Evolutionary conservation across 2,797 vertebrate species (phyloP), one percentile per base, ranked within the genome.

Genomic region (Pyrocephalus nanus): DNA sequence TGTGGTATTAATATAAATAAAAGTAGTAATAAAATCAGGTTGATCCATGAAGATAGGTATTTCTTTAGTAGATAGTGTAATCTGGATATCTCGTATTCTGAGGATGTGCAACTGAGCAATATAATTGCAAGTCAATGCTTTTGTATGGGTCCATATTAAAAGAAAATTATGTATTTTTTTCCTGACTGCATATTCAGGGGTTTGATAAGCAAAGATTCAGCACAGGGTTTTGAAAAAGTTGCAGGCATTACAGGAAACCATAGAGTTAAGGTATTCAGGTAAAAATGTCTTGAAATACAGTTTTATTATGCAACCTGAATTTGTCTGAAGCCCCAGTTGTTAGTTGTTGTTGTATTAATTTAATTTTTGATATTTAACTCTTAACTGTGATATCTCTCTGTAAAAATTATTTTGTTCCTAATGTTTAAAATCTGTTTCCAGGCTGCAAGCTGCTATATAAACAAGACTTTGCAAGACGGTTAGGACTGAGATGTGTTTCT

Each of bases 371-470:
- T 95, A 88, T 93, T 91, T 95, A 83, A 94, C 65, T 91, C 93
- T 89, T 89, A 93, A 96, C 62, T 96, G 92, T 95, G 89, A 93
- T 95, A 91, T 92, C 84, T 95, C 77, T 92, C 86, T 96, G 85
- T 95, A 90, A 94, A 91, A 95, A 91, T 96, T 90, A 95, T 70
- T 91, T 87, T 97, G 87, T 97, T 97, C 90, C 85, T 95, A 95
- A 95, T 93, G 80, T 93, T 96, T 96, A 95, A 97, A 96, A 79
- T 71, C 96, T 96, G 66, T 96, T 96, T 98, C 82, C 98, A 99
- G 99, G 99, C 82, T 99, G 99, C 96, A 99, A 99, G 97, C 98
- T 99, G 87, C 97, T 99, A 74, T 99, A 98, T 97, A 99, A 99
- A 98, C 99, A 99, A 97, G 99, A 99, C 96, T 99, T 99, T 95